Evolutionary conservation across 2,797 vertebrate genomes (phyloP).

Genomic region (Poecile montanus): DNA sequence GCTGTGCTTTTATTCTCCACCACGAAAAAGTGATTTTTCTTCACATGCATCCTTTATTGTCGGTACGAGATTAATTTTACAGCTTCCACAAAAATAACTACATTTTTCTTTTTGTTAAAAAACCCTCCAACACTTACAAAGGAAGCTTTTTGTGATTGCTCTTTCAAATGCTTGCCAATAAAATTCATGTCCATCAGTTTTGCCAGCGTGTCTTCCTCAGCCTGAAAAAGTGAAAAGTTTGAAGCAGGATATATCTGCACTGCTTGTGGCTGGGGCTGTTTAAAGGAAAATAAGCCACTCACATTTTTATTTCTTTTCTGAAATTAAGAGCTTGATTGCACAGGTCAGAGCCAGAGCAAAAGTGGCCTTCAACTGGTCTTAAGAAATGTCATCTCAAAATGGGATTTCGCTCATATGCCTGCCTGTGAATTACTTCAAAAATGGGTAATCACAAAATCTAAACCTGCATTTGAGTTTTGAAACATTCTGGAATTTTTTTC

Average conservation of each 20-base stretch:
- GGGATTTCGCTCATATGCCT: neutral
- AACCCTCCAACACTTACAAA: neutral
- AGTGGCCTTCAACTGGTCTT: neutral
- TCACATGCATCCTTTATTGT: neutral
- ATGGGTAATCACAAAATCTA: neutral
- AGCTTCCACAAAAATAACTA: neutral
- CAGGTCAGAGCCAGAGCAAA: neutral
- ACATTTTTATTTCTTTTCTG: neutral
- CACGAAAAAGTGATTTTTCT: neutral
- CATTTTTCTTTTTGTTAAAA: neutral
- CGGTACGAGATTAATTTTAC: neutral
- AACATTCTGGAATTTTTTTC: neutral
- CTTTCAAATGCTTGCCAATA: neutral
- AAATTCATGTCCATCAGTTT: constrained; percentile 49
- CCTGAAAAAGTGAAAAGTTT: constrained; percentile 74
- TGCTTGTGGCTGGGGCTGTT: constrained; percentile 85
- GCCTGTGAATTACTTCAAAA: neutral
- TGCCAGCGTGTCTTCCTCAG: constrained; percentile 85
- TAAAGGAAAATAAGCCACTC: constrained; percentile 80
- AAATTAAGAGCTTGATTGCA: neutral
- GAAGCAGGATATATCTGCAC: constrained; percentile 78
- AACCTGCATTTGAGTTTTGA: neutral
- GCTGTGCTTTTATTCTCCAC: neutral
- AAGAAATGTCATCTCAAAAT: neutral
- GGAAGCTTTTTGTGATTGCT: neutral